A percentile compares a stretch with the other conserved stretches of the same genome.
Evolutionary conservation across 2,113 vertebrate species (phyloP).

Genomic region (Phrynosoma platyrhinos): DNA sequence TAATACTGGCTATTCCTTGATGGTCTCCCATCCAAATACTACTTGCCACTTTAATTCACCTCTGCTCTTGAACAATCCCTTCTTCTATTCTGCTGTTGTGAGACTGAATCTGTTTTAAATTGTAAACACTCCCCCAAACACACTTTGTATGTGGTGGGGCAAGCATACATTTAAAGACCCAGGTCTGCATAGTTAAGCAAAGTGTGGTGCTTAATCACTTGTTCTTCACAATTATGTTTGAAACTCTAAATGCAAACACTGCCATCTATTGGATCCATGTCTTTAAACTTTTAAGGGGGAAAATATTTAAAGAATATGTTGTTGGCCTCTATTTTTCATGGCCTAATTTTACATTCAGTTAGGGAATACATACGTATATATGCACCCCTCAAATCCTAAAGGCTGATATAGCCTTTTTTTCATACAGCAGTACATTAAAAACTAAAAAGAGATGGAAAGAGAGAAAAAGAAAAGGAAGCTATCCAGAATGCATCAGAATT

Average conservation of each 20-base stretch:
- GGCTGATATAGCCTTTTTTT: too few species aligned
- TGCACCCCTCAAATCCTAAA: too few species aligned
- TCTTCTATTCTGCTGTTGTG: too few species aligned
- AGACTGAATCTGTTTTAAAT: background rate
- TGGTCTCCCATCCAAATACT: too few species aligned
- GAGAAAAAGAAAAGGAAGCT: background rate
- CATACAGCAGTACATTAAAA: too few species aligned
- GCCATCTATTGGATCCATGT: slow-evolving; percentile 51
- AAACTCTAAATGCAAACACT: slow-evolving; percentile 13
- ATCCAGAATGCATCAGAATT: background rate
- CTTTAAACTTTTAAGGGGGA: background rate
- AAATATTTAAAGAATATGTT: slow-evolving; percentile 10
- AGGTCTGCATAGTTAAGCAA: background rate
- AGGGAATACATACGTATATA: background rate
- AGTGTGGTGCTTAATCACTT: slow-evolving; percentile 1
- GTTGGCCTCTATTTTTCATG: background rate
- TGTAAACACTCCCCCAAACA: background rate
- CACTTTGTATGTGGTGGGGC: background rate
- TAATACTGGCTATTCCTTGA: too few species aligned
- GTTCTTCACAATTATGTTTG: background rate
- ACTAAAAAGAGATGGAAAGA: background rate
- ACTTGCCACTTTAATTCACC: too few species aligned
- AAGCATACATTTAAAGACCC: background rate
- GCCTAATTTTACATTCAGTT: background rate
- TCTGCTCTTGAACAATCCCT: too few species aligned